Percentiles rank a stretch among this genome's conserved stretches.
These are phyloP conservation scores for Myopa tessellatipennis DNA, from an alignment of 2,888 invertebrate genomes.

Conservation along the genomic window DNA sequence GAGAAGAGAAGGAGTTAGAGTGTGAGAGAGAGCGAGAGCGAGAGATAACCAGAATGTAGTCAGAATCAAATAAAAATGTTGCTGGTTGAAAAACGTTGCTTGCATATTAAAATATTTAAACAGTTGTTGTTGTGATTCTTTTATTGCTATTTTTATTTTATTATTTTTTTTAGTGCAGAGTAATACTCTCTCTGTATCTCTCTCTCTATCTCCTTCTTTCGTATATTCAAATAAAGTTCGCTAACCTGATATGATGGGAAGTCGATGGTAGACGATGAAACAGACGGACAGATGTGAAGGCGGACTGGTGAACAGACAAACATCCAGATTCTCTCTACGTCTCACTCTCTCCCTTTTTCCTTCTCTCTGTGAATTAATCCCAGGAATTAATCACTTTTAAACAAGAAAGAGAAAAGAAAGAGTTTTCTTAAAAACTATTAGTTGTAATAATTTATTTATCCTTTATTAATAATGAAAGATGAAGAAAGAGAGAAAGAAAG, in stretches of 20 bases:
- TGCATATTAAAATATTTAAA: constrained; percentile 10
- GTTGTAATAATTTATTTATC: too few species aligned
- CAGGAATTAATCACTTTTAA: too few species aligned
- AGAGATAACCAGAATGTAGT: neutral
- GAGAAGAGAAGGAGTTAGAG: neutral
- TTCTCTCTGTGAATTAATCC: too few species aligned
- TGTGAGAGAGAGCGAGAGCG: neutral
- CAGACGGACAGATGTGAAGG: neutral
- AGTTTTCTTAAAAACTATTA: too few species aligned
- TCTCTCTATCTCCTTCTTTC: constrained; percentile 28
- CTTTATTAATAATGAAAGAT: too few species aligned
- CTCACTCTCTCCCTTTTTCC: too few species aligned
- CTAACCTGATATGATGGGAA: constrained; percentile 45
- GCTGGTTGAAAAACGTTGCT: neutral
- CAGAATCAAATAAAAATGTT: constrained; percentile 6
- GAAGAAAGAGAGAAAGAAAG: too few species aligned
- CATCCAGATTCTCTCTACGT: too few species aligned
- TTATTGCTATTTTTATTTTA: neutral
- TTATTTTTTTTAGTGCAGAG: neutral
- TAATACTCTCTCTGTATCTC: neutral
- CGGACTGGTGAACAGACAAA: too few species aligned
- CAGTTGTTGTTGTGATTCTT: neutral
- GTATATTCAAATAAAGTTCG: constrained; percentile 51
- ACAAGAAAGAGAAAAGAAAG: too few species aligned
- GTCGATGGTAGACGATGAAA: neutral